Base-by-base conservation (phyloP, 1,140 invertebrate genomes). In the Theocolax elegans region DNA sequence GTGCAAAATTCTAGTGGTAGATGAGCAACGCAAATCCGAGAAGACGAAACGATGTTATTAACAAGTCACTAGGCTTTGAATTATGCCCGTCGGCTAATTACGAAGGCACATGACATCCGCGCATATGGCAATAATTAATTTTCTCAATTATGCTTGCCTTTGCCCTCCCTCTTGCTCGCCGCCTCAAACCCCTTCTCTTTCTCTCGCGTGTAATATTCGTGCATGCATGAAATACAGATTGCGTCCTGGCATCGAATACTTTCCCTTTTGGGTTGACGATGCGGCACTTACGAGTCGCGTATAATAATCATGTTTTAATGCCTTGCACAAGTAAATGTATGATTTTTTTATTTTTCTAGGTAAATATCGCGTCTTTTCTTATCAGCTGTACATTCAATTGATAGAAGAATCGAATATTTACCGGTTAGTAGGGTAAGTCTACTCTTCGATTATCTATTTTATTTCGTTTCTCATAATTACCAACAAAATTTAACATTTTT, bases 121-220 rank as follows among this genome's bases (percentile, higher is more conserved):
- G 53, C 25, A 79, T 77, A 78, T 72, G 79, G 76, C 75, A 79
- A 83, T 85, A 83, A 85, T 85, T 85, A 83, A 85, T 84, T 84
- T 81, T 80, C 80, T 73, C 78, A 81, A 84, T 84, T 83, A 83
- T 77, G 65, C 70, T 68, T 68, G 62, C 67, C 53, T 74, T 75
- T 60, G 68, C 66, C 59, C 56, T 68, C 72, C 60, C 51, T 71
- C 51, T 75, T 49, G 53, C 71, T 60, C 17, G 42, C 67, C 65
- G 17, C 27, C 40, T 29, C 21, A 31, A n/a, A 54, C 10, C 10
- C 6, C 17, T 27, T 29, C n/a, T 46, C 31, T 17, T 9, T 51
- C 46, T 29, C 31, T 51, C 46, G 40, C 68, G 9, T 19, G 42
- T 27, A 60, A 44, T 23, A 40, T 58, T n/a, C 10, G 46, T 10